These are phyloP conservation scores for Tympanuchus pallidicinctus DNA, from an alignment of 2,113 vertebrate species.

Conservation along the genomic window DNA sequence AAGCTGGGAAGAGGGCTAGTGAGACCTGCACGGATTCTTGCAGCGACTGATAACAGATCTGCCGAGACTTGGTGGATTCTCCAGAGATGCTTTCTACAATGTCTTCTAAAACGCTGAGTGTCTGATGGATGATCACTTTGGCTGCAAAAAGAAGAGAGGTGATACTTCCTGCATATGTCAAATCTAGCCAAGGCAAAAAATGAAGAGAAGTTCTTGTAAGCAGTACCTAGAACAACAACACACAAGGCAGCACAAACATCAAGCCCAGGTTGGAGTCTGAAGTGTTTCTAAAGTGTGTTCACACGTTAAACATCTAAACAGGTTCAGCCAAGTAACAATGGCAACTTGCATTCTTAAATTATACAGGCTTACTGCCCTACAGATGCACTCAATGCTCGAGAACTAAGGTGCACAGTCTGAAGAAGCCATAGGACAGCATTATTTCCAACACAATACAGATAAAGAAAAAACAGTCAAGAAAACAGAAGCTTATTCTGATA, in stretches of 20 bases:
- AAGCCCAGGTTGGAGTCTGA: neutral
- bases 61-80: constrained; percentile 96
- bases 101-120: constrained; percentile 91
- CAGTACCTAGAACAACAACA: neutral
- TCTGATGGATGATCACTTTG: constrained; percentile 92
- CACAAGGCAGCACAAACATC: accelerated
- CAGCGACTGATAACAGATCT: constrained; percentile 98
- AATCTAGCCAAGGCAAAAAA: neutral
- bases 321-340: neutral
- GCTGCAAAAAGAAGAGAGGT: constrained; percentile 78
- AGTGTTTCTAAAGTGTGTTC: accelerated
- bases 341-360: neutral
- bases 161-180: neutral
- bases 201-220: neutral
- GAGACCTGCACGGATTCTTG: constrained; percentile 98
- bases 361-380: neutral
- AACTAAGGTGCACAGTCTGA: neutral
- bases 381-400: neutral
- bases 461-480: neutral
- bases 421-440: neutral
- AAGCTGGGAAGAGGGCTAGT: constrained; percentile 93
- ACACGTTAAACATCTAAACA: neutral
- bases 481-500: neutral
- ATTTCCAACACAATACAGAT: accelerated
- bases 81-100: constrained; percentile 94